These are phyloP conservation scores for Chelidonichthys spinosus DNA, from an alignment of 2,797 vertebrate genomes.

Conservation along the genomic window DNA sequence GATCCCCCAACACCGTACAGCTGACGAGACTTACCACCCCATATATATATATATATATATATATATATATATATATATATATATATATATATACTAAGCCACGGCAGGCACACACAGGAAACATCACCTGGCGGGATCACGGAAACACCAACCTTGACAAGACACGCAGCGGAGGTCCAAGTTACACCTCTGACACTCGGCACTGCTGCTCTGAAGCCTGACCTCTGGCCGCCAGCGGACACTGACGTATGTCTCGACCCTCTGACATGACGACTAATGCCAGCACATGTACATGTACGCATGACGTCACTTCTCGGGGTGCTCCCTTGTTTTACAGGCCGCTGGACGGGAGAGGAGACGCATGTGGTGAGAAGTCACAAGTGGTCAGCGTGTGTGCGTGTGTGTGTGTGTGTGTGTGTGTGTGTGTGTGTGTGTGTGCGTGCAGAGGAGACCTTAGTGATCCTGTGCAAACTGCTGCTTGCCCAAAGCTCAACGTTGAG, in stretches of 20 bases:
- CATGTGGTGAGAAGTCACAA: conserved; percentile 82
- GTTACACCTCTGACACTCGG: conserved; percentile 47
- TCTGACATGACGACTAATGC: conserved; percentile 48
- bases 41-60: too few relatives aligned
- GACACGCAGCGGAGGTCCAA: conserved; percentile 37
- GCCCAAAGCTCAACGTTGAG: conserved; percentile 4
- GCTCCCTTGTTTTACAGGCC: conserved; percentile 57
- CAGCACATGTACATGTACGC: conserved; percentile 48
- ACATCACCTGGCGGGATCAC: conserved; percentile 25
- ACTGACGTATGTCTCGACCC: conserved; percentile 38
- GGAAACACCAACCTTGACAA: conserved; percentile 71
- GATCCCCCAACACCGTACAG: background rate
- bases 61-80: too few relatives aligned
- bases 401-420: conserved; percentile 1
- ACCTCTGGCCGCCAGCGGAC: conserved; percentile 63
- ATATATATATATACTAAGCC: background rate
- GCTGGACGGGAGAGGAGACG: conserved; percentile 47
- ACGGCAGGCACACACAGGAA: background rate
- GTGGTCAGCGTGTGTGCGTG: conserved; percentile 59
- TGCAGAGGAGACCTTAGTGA: conserved; percentile 34
- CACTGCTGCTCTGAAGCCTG: conserved; percentile 41
- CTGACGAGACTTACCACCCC: conserved; percentile 26
- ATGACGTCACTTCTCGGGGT: conserved; percentile 53
- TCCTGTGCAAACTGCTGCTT: conserved; percentile 5
- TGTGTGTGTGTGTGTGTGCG: background rate